These are phyloP conservation scores for Campylomormyrus tamandua DNA, from an alignment of 2,113 vertebrate species.

Conservation along the genomic window DNA sequence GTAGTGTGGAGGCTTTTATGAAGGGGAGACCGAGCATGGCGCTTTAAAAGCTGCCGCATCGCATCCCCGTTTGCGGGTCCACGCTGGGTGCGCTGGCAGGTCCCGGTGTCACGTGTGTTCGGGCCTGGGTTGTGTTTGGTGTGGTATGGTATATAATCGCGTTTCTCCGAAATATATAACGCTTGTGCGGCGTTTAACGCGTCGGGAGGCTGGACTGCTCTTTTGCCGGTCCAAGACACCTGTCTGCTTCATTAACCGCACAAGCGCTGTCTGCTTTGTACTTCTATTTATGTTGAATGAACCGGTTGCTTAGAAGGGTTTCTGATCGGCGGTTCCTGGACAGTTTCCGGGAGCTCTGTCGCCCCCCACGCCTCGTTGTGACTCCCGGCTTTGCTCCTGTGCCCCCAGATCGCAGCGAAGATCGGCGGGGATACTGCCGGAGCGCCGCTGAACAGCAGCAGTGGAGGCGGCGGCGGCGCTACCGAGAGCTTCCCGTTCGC, in stretches of 20 bases:
- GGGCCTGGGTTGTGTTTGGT: not conserved
- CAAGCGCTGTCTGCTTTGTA: not conserved
- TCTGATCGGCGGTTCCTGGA: not conserved
- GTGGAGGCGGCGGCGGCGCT: conserved; percentile 31
- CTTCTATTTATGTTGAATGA: not conserved
- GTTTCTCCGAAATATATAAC: not conserved
- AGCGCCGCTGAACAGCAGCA: conserved; percentile 72
- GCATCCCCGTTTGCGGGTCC: not conserved
- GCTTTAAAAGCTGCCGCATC: not conserved
- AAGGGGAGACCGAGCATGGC: not conserved
- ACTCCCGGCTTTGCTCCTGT: not conserved
- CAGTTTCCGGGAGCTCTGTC: not conserved
- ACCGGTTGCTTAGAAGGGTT: not conserved
- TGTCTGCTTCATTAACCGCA: not conserved
- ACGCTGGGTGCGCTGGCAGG: not conserved
- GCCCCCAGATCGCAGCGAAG: conserved; percentile 83
- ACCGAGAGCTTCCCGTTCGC: conserved; percentile 72
- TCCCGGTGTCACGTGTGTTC: not conserved
- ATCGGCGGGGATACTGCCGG: conserved; percentile 77
- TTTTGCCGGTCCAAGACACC: not conserved
- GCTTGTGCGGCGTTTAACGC: not conserved
- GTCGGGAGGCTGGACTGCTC: not conserved
- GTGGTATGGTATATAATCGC: not conserved
- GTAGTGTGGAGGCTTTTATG: not conserved
- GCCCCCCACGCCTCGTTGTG: not conserved